A percentile compares a stretch with the other conserved stretches of the same genome.
Evolutionary conservation across 2,797 vertebrate species (phyloP).

Genomic region (Mergus octosetaceus): DNA sequence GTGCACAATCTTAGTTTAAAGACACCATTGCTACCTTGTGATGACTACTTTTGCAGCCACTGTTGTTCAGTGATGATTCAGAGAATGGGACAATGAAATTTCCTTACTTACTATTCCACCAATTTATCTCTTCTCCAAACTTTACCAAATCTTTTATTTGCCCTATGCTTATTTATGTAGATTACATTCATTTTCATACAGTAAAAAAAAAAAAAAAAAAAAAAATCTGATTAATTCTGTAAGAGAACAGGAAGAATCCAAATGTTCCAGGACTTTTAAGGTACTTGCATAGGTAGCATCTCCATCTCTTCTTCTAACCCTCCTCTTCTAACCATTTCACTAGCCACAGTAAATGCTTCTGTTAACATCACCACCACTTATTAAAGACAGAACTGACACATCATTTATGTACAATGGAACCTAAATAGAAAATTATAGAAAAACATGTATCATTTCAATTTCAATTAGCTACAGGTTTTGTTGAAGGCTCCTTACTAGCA

Average conservation of each 20-base stretch:
- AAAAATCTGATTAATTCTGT: neutral
- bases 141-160: neutral
- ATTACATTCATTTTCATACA: neutral
- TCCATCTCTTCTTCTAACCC: neutral
- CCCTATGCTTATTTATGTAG: neutral
- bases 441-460: neutral
- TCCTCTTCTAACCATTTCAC: neutral
- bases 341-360: neutral
- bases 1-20: neutral
- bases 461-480: slow-evolving; percentile 19
- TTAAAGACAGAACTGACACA: neutral
- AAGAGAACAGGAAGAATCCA: too few relatives aligned
- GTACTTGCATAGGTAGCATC: neutral
- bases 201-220: neutral
- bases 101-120: neutral
- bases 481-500: slow-evolving; percentile 2
- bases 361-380: neutral
- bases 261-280: neutral
- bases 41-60: neutral
- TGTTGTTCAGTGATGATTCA: neutral
- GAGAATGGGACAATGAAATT: neutral
- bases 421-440: neutral
- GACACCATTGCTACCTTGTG: neutral
- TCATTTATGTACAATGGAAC: neutral
- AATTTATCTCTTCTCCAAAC: neutral